Percentiles rank a stretch among this genome's conserved stretches.
These are phyloP conservation scores for Eustalomyia histrio DNA, from an alignment of 2,888 invertebrate species.

Conservation along the genomic window DNA sequence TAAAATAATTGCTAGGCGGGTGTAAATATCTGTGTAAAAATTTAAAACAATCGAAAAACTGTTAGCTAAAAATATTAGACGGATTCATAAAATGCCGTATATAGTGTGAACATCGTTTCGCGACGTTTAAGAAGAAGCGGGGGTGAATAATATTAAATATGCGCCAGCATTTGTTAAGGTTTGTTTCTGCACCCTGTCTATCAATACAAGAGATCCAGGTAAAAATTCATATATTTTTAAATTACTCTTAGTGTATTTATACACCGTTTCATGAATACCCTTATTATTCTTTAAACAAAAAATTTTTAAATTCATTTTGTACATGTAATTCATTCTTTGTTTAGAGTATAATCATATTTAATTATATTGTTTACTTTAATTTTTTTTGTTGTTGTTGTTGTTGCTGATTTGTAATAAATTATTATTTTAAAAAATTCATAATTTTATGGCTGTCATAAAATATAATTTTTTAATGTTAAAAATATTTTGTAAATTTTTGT, in stretches of 20 bases:
- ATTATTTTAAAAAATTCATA: neutral
- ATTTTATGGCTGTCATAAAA: slow-evolving; percentile 34
- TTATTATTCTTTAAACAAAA: slow-evolving; percentile 7
- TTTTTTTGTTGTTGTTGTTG: too few species aligned
- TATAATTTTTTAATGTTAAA: slow-evolving; percentile 20
- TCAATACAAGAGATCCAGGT: too few species aligned
- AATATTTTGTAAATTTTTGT: slow-evolving; percentile 29
- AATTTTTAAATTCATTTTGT: slow-evolving; percentile 46
- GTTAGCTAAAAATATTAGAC: neutral
- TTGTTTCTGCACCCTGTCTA: too few species aligned
- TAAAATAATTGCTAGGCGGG: slow-evolving; percentile 11
- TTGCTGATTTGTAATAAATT: neutral
- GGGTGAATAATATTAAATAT: too few species aligned
- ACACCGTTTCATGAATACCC: too few species aligned
- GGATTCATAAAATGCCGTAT: too few species aligned
- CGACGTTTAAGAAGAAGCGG: too few species aligned
- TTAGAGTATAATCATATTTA: slow-evolving; percentile 6
- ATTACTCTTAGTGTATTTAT: too few species aligned
- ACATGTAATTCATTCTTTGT: slow-evolving; percentile 39
- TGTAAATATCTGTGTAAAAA: neutral
- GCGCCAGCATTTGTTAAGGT: too few species aligned
- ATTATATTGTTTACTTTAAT: neutral
- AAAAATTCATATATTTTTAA: too few species aligned
- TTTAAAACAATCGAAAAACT: neutral
- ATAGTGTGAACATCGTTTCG: too few species aligned